Evolutionary conservation across 2,797 vertebrate genomes (phyloP), one percentile per base, ranked within the genome.

Genomic region (Anabas testudineus): DNA sequence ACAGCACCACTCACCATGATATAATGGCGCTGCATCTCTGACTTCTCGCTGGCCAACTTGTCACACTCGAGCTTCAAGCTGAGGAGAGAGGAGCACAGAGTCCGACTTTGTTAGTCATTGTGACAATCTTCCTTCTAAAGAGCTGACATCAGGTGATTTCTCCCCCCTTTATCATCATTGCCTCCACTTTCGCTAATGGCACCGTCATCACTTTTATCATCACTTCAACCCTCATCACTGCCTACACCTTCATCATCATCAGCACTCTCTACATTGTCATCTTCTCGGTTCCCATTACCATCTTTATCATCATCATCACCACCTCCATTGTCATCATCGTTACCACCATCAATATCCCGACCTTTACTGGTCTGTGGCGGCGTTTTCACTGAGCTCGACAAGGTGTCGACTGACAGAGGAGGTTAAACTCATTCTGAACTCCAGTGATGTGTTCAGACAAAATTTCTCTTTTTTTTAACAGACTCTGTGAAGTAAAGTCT

Each of bases 11-110:
- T 94, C 88, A 97, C 97, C 97, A 98, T 97, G 92, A 98, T 97
- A 59, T 98, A 99, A 91, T 98, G 97, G 86, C 97, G 96, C 83
- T 99, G 97, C 97, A 99, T 99, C 93, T 99, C 97, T 0, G 97
- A 98, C 92, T 99, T 99, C 93, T 99, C 97, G 0, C 96, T 99
- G 88, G 97, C 97, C 86, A 99, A 92, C 89, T 99, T 98, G 94
- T 98, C 97, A 83, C 97, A 99, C 79, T 99, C 97, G 72, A 99
- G 91, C 93, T 98, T 98, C 88, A 98, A 93, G 93, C 97, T 98
- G 88, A 46, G 74, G 75, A 85, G 76, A 86, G 75, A 67, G 47
- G 74, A 71, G 67, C 42, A 66, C 53, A 62, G 62, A 70, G 74
- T 81, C 74, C 85, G 70, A 77, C 45, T 54, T 62, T 60, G 78